A percentile compares a stretch with the other conserved stretches of the same genome.
phyloP scores from a whole-genome alignment of 2,888 invertebrate genomes.

The Rhyacophila evoluta region DNA sequence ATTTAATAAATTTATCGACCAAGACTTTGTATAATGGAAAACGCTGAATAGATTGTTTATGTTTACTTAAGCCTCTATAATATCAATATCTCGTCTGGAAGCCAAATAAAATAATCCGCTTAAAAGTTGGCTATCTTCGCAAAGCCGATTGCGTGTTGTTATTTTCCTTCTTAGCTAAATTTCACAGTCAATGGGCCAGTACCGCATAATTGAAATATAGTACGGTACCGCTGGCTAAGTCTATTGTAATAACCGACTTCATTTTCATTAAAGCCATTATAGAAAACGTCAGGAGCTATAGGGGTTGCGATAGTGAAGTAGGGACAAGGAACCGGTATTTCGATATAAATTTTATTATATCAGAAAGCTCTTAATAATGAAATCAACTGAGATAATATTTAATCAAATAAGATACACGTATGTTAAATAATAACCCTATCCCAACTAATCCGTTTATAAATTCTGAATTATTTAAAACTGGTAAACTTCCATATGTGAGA shows the following conservation, averaged over 20 bases:
- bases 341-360: no score
- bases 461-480: no score
- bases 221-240: constrained; percentile 26
- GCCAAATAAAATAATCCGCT: background rate
- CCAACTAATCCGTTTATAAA: no score
- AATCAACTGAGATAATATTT: no score
- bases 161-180: background rate
- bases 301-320: no score
- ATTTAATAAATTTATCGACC: no score
- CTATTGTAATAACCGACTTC: constrained; percentile 44
- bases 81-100: background rate
- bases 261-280: constrained; percentile 40
- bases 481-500: no score
- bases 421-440: background rate
- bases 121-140: background rate
- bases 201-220: constrained; percentile 8
- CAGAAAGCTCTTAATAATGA: no score
- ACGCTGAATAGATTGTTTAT: no score
- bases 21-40: no score
- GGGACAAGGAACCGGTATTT: no score
- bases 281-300: background rate
- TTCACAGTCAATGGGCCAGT: background rate
- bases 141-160: constrained; percentile 3
- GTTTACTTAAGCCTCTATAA: background rate
- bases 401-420: background rate